These are phyloP conservation scores for Ciconia boyciana DNA, from an alignment of 2,113 vertebrate genomes.

Conservation along the genomic window DNA sequence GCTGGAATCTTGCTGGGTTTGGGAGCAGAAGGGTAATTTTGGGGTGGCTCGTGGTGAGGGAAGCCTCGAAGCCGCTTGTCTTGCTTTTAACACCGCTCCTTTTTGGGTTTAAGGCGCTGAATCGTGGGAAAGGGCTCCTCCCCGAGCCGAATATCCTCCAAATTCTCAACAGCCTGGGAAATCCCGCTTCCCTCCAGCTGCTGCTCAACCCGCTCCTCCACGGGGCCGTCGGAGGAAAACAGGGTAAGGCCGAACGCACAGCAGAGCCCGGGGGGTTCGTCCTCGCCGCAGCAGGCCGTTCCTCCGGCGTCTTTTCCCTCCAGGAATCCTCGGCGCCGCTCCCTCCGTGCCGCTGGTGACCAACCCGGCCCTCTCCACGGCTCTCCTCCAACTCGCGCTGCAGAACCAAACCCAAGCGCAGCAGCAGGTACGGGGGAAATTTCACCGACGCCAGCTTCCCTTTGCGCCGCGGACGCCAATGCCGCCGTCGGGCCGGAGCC, in stretches of 20 bases:
- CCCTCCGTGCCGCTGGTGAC: conserved; percentile 80
- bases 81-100: background rate
- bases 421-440: conserved; percentile 73
- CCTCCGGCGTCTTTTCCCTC: background rate
- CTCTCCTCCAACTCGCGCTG: conserved; percentile 87
- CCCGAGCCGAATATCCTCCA: conserved; percentile 89
- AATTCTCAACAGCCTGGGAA: conserved; percentile 85
- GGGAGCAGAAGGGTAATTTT: background rate
- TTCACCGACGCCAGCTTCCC: accelerated
- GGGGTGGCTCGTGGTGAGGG: accelerated
- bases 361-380: conserved; percentile 82
- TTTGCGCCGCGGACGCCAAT: background rate
- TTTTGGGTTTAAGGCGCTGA: conserved; percentile 77
- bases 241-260: conserved; percentile 64
- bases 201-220: conserved; percentile 85
- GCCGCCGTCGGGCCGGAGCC: no score
- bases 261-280: accelerated
- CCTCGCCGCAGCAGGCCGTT: background rate
- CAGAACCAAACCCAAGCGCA: conserved; percentile 84
- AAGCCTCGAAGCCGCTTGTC: background rate
- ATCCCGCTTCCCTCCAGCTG: conserved; percentile 86
- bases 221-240: conserved; percentile 71
- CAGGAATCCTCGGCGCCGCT: conserved; percentile 86
- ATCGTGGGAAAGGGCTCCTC: conserved; percentile 91
- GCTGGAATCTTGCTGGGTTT: background rate